Percentiles rank a stretch among this genome's conserved stretches.
Conservation (phyloP, 2,113 vertebrate genomes). For the Phoxinus phoxinus region DNA sequence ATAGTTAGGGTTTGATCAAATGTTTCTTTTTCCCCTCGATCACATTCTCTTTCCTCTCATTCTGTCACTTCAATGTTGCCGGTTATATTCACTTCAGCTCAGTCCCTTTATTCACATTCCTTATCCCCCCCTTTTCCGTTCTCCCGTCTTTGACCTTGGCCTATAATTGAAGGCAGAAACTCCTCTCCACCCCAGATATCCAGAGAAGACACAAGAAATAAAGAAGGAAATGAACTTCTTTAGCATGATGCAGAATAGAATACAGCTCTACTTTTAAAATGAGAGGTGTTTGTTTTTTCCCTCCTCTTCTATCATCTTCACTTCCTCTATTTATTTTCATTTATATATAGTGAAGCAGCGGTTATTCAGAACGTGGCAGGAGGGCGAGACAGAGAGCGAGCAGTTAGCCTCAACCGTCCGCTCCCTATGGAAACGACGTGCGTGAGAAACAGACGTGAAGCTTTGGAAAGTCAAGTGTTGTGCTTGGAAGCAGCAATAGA, state of each 20-base stretch:
- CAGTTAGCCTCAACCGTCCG: background rate
- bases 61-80: constrained; percentile 1
- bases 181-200: constrained; percentile 52
- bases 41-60: constrained; percentile 38
- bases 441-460: constrained; percentile 28
- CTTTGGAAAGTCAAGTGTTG: constrained; percentile 15
- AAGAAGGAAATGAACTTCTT: background rate
- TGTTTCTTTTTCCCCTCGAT: constrained; percentile 54
- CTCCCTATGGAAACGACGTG: background rate
- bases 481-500: background rate
- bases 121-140: background rate
- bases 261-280: background rate
- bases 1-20: constrained; percentile 7
- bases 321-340: constrained; percentile 26
- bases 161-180: constrained; percentile 70
- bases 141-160: constrained; percentile 60
- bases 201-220: constrained; percentile 62
- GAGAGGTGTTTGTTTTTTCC: background rate
- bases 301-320: background rate
- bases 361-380: constrained; percentile 25
- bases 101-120: background rate
- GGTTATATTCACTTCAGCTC: too few relatives aligned
- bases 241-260: background rate
- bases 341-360: background rate
- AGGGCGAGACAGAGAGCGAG: background rate